Conservation (phyloP, 2,888 invertebrate genomes). For the Fragum whitleyi region DNA sequence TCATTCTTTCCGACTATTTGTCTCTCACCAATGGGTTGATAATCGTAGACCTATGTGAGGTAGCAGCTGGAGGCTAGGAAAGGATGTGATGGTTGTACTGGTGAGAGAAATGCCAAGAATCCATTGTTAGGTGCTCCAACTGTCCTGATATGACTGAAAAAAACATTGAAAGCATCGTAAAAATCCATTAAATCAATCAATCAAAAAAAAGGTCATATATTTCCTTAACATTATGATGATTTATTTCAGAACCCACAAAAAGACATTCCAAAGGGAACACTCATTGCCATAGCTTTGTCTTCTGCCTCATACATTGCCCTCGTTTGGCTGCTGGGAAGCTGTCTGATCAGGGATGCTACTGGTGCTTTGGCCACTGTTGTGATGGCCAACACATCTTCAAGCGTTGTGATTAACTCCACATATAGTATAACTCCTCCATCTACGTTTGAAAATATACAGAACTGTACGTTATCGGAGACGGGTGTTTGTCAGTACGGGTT, state of each 20-base stretch:
- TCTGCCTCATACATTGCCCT: slow-evolving; percentile 94
- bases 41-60: too few species aligned
- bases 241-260: slow-evolving; percentile 91
- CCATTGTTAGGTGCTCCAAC: too few species aligned
- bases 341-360: slow-evolving; percentile 88
- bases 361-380: slow-evolving; percentile 88
- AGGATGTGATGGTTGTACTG: too few species aligned
- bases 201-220: too few species aligned
- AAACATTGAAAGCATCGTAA: too few species aligned
- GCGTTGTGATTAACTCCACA: slow-evolving; percentile 18
- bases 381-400: neutral
- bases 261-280: slow-evolving; percentile 97
- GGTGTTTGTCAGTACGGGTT: slow-evolving; percentile 91
- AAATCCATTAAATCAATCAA: too few species aligned
- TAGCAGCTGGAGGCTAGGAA: too few species aligned
- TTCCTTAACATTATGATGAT: too few species aligned
- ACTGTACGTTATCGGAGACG: slow-evolving; percentile 61
- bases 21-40: too few species aligned
- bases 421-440: neutral
- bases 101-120: too few species aligned
- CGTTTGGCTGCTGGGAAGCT: slow-evolving; percentile 92
- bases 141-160: too few species aligned
- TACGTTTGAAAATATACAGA: slow-evolving; percentile 57
- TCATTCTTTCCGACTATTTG: too few species aligned
- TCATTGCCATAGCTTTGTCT: slow-evolving; percentile 93